phyloP scores from a whole-genome alignment of 2,113 vertebrate species.

The Orthonyx spaldingii region DNA sequence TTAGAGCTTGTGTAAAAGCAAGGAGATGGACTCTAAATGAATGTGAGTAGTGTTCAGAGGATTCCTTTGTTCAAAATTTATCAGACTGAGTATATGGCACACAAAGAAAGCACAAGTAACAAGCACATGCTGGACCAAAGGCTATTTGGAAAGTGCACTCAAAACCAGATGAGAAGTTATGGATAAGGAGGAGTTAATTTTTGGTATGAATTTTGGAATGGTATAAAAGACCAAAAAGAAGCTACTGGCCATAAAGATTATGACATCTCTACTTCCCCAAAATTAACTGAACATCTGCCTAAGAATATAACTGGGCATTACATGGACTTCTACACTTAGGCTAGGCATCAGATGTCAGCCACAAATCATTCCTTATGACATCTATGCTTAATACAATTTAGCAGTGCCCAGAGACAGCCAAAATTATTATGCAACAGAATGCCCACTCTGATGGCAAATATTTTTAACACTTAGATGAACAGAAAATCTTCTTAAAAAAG shows the following conservation, averaged over 20 bases:
- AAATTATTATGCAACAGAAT: not conserved
- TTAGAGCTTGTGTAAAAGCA: not conserved
- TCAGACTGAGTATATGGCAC: not conserved
- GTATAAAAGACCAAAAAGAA: not conserved
- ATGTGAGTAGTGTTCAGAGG: not conserved
- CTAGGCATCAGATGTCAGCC: not conserved
- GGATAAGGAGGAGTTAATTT: not conserved
- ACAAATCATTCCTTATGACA: not conserved
- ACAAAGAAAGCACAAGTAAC: not conserved
- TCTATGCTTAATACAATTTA: not conserved
- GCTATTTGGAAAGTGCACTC: not conserved
- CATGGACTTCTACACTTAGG: not conserved
- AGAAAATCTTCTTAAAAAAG: not conserved
- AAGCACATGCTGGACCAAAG: not conserved
- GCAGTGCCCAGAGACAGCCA: not conserved
- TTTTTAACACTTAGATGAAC: not conserved
- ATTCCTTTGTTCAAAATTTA: not conserved
- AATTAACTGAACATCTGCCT: not conserved
- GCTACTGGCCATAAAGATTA: not conserved
- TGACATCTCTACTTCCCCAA: not conserved
- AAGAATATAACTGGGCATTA: not conserved
- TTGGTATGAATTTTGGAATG: not conserved
- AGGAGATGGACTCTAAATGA: not conserved
- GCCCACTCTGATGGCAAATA: not conserved
- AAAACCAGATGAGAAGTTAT: not conserved